Conservation (phyloP, 2,797 vertebrate species). For the Syngnathus rostellatus region DNA sequence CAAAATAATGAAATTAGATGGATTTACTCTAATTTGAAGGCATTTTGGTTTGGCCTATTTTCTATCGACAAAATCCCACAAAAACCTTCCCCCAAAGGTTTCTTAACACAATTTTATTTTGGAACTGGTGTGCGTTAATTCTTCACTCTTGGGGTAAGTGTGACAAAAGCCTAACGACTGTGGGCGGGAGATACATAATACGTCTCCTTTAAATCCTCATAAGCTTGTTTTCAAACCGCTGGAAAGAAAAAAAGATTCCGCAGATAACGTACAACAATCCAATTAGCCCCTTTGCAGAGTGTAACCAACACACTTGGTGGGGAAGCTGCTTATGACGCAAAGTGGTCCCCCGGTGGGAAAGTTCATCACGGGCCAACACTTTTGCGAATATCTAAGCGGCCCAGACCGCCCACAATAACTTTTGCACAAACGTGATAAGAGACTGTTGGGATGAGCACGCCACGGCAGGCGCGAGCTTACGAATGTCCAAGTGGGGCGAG, state of each 20-base stretch:
- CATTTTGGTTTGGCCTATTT: too few relatives aligned
- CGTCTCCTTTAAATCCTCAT: neutral
- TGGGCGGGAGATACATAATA: too few relatives aligned
- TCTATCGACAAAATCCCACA: too few relatives aligned
- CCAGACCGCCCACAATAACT: conserved; percentile 11
- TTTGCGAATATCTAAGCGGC: conserved; percentile 1
- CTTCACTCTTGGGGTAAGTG: too few relatives aligned
- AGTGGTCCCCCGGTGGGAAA: neutral
- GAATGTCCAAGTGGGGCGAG: conserved; percentile 1
- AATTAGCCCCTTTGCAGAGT: neutral
- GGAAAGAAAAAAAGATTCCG: neutral
- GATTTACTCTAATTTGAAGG: too few relatives aligned
- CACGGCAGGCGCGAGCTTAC: neutral
- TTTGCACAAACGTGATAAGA: conserved; percentile 22
- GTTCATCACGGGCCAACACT: neutral
- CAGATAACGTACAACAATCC: neutral
- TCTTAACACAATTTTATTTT: too few relatives aligned
- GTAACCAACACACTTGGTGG: neutral
- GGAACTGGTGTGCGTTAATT: too few relatives aligned
- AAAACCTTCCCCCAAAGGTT: too few relatives aligned
- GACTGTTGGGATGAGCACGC: conserved; percentile 10
- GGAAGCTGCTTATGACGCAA: neutral
- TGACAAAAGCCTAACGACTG: too few relatives aligned
- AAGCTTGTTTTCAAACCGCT: neutral
- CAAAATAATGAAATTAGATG: too few relatives aligned